Percentiles rank a stretch among this genome's conserved stretches.
phyloP scores from a whole-genome alignment of 2,113 vertebrate genomes.

The Takifugu flavidus region DNA sequence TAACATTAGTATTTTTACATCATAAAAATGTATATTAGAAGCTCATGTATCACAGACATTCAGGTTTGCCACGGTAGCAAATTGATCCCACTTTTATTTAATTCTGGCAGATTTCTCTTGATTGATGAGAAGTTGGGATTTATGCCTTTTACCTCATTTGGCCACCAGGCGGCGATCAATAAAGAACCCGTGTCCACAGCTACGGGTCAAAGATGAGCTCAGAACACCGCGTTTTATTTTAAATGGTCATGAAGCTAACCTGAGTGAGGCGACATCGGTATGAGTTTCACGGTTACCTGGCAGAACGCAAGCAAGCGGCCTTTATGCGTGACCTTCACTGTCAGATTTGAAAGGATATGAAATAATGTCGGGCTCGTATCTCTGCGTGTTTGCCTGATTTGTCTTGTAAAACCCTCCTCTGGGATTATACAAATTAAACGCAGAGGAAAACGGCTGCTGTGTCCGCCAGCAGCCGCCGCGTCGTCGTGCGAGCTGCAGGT shows the following conservation, averaged over 20 bases:
- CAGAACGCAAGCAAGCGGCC: neutral
- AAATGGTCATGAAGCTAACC: no score
- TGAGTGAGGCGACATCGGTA: no score
- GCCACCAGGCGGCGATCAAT: no score
- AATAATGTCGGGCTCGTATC: neutral
- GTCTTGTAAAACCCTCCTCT: neutral
- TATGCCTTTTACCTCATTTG: no score
- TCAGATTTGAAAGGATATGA: slow-evolving; percentile 27
- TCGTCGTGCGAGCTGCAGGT: neutral
- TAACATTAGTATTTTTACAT: no score
- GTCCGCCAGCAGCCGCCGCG: neutral
- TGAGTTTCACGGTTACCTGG: neutral
- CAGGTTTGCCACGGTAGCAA: no score
- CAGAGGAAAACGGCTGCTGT: neutral
- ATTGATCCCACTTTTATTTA: no score
- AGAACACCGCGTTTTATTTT: neutral
- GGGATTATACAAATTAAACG: neutral
- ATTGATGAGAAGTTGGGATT: no score
- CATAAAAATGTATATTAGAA: no score
- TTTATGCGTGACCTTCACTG: neutral
- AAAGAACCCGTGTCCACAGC: no score
- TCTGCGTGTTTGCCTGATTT: neutral
- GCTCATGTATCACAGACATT: no score
- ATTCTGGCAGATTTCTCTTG: no score
- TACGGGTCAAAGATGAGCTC: neutral